Conservation (phyloP, 1,140 invertebrate species). For the Chelonus insularis region DNA sequence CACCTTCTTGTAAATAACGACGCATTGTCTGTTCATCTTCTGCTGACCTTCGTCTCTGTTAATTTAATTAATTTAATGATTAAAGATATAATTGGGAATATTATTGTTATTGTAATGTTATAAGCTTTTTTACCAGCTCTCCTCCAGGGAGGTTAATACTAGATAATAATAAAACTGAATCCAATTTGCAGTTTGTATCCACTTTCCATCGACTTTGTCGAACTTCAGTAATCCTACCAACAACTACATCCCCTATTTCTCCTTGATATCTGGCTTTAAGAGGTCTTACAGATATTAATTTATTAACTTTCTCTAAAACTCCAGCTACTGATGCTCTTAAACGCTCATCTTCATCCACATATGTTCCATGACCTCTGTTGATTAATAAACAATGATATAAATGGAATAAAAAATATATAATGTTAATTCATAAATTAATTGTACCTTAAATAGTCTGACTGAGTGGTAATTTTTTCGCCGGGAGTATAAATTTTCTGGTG, state of each 20-base stretch:
- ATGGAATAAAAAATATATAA: not conserved
- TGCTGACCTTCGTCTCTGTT: conserved; percentile 82
- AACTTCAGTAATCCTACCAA: conserved; percentile 91
- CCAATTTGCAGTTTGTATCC: conserved; percentile 88
- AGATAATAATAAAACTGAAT: conserved; percentile 86
- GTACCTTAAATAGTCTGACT: conserved; percentile 85
- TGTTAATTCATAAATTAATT: conserved; percentile 1
- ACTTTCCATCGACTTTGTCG: conserved; percentile 94
- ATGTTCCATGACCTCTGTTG: conserved; percentile 99
- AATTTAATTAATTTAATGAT: conserved; percentile 25
- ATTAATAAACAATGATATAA: conserved; percentile 43
- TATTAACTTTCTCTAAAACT: conserved; percentile 91
- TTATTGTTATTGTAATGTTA: not conserved
- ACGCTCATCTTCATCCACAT: conserved; percentile 74
- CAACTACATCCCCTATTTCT: conserved; percentile 96
- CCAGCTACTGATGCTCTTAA: conserved; percentile 93
- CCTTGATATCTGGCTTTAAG: conserved; percentile 89
- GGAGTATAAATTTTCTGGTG: conserved; percentile 77
- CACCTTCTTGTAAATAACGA: conserved; percentile 91
- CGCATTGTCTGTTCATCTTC: conserved; percentile 99
- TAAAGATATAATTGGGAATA: not conserved
- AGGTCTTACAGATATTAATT: conserved; percentile 88
- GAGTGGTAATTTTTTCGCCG: conserved; percentile 80
- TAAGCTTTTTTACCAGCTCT: conserved; percentile 71
- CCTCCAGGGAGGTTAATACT: conserved; percentile 97